phyloP scores from a whole-genome alignment of 2,888 invertebrate species.

The Plebejus melissa region DNA sequence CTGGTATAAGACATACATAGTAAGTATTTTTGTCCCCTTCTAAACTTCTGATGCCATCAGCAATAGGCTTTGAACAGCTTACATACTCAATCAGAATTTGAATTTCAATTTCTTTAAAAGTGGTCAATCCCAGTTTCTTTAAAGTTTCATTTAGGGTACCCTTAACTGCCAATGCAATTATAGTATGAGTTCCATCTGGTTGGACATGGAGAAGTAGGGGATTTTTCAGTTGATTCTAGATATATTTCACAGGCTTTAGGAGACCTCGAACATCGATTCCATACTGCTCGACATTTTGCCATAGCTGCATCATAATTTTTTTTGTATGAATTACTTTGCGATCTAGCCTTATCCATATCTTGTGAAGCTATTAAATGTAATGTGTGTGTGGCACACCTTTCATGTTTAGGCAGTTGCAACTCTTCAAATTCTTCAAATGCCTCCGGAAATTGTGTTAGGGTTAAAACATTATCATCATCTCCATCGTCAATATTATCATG shows the following conservation, averaged over 20 bases:
- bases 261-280: conserved; percentile 38
- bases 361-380: conserved; percentile 36
- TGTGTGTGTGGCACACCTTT: conserved; percentile 36
- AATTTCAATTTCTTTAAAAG: too few species aligned
- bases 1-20: too few species aligned
- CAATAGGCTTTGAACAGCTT: too few species aligned
- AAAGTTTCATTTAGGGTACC: not conserved
- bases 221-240: not conserved
- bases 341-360: conserved; percentile 35
- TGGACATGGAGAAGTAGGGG: not conserved
- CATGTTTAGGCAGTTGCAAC: conserved; percentile 34
- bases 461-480: too few species aligned
- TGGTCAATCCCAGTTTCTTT: not conserved
- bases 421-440: too few species aligned
- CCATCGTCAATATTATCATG: too few species aligned
- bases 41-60: too few species aligned
- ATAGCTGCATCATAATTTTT: conserved; percentile 37
- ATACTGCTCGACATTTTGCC: conserved; percentile 36
- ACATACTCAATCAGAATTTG: too few species aligned
- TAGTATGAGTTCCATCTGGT: not conserved
- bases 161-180: conserved; percentile 8
- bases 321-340: conserved; percentile 35
- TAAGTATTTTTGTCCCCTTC: too few species aligned
- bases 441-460: too few species aligned
- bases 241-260: conserved; percentile 35